These are phyloP conservation scores for Silvanus unidentatus DNA, from an alignment of 2,888 invertebrate species.

Conservation along the genomic window DNA sequence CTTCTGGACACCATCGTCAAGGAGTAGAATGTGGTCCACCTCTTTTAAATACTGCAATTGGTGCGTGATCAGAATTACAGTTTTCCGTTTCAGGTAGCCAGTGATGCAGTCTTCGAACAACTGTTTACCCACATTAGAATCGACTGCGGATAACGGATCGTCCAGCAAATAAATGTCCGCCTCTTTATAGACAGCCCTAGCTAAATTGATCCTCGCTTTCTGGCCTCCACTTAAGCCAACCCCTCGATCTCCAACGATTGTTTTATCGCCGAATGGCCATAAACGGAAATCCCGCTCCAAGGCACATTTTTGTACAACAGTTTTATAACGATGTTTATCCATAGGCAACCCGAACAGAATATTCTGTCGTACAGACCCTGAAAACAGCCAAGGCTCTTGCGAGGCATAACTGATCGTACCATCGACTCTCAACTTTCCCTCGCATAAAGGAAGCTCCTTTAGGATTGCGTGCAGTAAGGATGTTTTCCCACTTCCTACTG, in stretches of 20 bases:
- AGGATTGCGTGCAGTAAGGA: conserved; percentile 55
- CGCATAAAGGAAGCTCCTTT: conserved; percentile 65
- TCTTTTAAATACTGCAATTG: conserved; percentile 65
- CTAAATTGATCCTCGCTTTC: conserved; percentile 81
- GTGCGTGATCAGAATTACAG: conserved; percentile 71
- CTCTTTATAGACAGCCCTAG: conserved; percentile 79
- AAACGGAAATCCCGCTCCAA: conserved; percentile 67
- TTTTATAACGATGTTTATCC: conserved; percentile 58
- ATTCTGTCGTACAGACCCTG: conserved; percentile 82
- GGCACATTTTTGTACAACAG: conserved; percentile 65
- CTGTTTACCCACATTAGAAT: conserved; percentile 83
- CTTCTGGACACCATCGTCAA: conserved; percentile 54
- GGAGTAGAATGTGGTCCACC: conserved; percentile 53
- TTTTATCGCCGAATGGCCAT: conserved; percentile 77
- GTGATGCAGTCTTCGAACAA: conserved; percentile 77
- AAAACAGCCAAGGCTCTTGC: conserved; percentile 84
- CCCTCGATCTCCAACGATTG: conserved; percentile 78
- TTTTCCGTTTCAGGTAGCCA: conserved; percentile 61
- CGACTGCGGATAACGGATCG: conserved; percentile 91
- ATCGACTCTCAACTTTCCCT: conserved; percentile 61
- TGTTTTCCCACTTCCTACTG: conserved; percentile 62
- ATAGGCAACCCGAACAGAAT: conserved; percentile 80
- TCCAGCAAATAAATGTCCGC: conserved; percentile 84
- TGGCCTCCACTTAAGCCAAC: conserved; percentile 77
- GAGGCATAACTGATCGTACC: conserved; percentile 75